Evolutionary conservation across 1,140 invertebrate genomes (phyloP).

Genomic region (Orussus abietinus): DNA sequence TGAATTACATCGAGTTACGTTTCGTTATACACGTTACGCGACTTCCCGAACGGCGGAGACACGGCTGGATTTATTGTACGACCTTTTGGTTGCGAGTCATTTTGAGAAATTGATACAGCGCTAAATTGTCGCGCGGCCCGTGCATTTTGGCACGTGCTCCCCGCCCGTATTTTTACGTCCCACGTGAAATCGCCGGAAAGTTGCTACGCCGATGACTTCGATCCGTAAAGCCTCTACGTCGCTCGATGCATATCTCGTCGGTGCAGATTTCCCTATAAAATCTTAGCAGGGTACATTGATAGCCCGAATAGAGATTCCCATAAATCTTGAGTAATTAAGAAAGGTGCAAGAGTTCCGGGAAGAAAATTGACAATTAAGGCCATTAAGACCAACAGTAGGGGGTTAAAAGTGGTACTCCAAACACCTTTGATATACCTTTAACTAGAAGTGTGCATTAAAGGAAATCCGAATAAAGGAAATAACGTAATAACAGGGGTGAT

Average conservation of each 20-base stretch:
- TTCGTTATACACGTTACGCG: conserved; percentile 21
- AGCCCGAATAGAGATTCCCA: no score
- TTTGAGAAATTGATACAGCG: conserved; percentile 32
- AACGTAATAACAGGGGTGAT: no score
- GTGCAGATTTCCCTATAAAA: no score
- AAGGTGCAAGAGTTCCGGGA: neutral
- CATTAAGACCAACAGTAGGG: no score
- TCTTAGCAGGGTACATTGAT: no score
- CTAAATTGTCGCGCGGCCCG: conserved; percentile 23
- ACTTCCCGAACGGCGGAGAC: conserved; percentile 14
- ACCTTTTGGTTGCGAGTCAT: conserved; percentile 32
- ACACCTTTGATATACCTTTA: no score
- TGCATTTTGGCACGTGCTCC: neutral
- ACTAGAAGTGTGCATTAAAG: no score
- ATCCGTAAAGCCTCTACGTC: conserved; percentile 1
- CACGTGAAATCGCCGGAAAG: neutral
- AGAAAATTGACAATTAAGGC: conserved; percentile 1
- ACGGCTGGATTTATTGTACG: conserved; percentile 24
- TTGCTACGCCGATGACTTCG: neutral
- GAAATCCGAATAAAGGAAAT: no score
- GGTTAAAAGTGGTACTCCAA: no score
- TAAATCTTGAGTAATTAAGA: neutral
- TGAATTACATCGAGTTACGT: conserved; percentile 36
- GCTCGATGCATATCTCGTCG: no score
- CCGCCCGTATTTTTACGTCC: neutral